Conservation (phyloP, 2,797 vertebrate species). For the Alca torda region DNA sequence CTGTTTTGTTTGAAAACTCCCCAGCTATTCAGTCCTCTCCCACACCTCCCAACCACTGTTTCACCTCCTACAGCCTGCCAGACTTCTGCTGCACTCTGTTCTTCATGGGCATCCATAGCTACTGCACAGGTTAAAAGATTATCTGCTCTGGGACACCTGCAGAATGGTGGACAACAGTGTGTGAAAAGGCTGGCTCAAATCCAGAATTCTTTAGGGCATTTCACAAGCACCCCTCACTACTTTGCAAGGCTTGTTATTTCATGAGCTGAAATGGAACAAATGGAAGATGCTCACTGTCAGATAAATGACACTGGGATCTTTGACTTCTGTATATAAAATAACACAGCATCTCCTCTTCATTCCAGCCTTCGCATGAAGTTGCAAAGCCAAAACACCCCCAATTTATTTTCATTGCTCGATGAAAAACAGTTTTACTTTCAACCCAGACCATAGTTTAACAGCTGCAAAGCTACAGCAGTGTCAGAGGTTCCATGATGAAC, state of each 20-base stretch:
- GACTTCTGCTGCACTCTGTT: background rate
- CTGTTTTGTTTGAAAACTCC: conserved; percentile 65
- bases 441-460: background rate
- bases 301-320: background rate
- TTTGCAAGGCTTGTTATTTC: background rate
- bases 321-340: background rate
- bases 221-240: background rate
- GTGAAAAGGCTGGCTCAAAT: background rate
- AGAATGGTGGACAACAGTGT: background rate
- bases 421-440: background rate
- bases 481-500: background rate
- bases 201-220: background rate
- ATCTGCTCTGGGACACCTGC: background rate
- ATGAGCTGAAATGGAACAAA: background rate
- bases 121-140: conserved; percentile 9
- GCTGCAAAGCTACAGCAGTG: background rate
- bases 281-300: background rate
- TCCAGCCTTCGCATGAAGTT: background rate
- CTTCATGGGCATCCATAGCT: background rate
- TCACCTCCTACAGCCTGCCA: background rate
- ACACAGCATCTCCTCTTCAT: background rate
- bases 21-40: conserved; percentile 33
- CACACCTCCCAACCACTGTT: conserved; percentile 18
- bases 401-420: background rate
- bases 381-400: background rate